Conservation (phyloP, 2,113 vertebrate species). For the Ageneiosus marmoratus region DNA sequence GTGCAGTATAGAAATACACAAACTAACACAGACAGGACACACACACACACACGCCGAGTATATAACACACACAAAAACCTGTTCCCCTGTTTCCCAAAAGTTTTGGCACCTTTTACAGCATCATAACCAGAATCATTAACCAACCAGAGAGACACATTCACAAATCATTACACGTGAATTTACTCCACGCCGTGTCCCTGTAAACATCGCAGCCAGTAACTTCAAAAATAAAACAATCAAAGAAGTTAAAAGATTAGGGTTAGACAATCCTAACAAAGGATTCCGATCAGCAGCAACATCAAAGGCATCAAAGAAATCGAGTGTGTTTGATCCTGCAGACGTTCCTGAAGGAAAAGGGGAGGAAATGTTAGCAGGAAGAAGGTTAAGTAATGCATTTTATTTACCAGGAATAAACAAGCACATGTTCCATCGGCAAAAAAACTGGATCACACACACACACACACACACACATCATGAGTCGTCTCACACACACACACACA, state of each 20-base stretch:
- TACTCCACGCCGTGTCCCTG: background rate
- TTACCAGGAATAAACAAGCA: background rate
- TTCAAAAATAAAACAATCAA: background rate
- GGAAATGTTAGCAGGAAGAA: background rate
- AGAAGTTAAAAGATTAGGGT: constrained; percentile 40
- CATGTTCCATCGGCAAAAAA: no score
- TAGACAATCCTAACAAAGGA: no score
- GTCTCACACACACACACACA: constrained; percentile 47
- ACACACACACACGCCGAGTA: constrained; percentile 52
- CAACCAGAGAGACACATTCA: constrained; percentile 16
- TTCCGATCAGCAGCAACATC: no score
- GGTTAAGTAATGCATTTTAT: background rate
- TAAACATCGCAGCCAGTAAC: background rate
- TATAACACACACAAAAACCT: constrained; percentile 62
- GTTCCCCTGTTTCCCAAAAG: background rate
- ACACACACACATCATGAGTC: background rate
- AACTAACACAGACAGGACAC: constrained; percentile 45
- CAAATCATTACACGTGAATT: background rate
- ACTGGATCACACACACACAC: no score
- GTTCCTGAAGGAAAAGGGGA: background rate
- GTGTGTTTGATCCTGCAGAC: background rate
- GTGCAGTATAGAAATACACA: constrained; percentile 56
- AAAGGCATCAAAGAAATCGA: background rate
- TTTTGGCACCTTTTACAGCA: constrained; percentile 39
- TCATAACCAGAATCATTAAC: background rate